Evolutionary conservation across 2,888 invertebrate species (phyloP).

Genomic region (Meliscaeva auricollis): DNA sequence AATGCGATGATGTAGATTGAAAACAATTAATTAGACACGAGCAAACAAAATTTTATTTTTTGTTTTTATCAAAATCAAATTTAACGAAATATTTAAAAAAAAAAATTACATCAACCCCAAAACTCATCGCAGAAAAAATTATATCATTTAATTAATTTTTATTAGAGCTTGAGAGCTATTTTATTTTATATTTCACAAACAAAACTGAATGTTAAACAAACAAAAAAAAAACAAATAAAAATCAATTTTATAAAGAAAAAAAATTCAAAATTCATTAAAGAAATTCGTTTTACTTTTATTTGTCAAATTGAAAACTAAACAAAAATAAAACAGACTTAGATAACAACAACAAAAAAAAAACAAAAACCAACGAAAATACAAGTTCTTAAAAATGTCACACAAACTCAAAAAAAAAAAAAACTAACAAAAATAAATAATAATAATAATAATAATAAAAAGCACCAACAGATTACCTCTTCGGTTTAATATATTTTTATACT

Average conservation of each 20-base stretch:
- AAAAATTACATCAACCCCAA: constrained; percentile 18
- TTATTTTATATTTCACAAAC: neutral
- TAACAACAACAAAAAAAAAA: too few relatives aligned
- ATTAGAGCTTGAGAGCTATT: neutral
- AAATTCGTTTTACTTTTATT: constrained; percentile 3
- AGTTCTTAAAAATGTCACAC: constrained; percentile 48
- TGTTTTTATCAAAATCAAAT: neutral
- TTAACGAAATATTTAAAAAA: constrained; percentile 21
- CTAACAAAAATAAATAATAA: too few relatives aligned
- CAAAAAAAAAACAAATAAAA: neutral
- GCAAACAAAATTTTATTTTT: neutral
- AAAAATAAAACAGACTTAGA: constrained; percentile 35
- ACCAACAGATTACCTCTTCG: constrained; percentile 51
- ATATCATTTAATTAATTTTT: neutral
- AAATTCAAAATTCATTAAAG: constrained; percentile 2
- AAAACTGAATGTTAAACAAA: too few relatives aligned
- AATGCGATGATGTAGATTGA: constrained; percentile 55
- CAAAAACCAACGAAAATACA: constrained; percentile 48
- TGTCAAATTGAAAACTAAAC: constrained; percentile 15
- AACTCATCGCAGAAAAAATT: constrained; percentile 53
- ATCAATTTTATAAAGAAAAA: neutral
- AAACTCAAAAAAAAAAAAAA: constrained; percentile 38
- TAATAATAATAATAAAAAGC: constrained; percentile 25
- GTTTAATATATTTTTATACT: constrained; percentile 49
- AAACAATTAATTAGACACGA: constrained; percentile 24